These are phyloP conservation scores for Tricholauxania praeusta DNA, from an alignment of 2,888 invertebrate genomes.

Conservation along the genomic window DNA sequence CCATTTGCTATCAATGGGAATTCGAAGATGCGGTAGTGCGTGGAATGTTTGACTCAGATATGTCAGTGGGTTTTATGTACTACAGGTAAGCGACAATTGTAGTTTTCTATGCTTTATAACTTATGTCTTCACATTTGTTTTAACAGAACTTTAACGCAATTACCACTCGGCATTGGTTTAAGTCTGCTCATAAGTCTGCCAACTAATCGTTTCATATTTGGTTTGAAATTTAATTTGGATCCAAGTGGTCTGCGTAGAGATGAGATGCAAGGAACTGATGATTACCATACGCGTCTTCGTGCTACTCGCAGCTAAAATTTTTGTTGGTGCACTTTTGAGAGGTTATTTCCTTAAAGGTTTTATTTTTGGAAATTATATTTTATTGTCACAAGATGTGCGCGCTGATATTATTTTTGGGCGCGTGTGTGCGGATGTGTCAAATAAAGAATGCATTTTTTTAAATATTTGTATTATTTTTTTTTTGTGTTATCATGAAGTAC, in stretches of 20 bases:
- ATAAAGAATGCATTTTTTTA: not conserved
- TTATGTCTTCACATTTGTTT: too few relatives aligned
- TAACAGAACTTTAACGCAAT: slow-evolving; percentile 54
- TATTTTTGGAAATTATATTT: too few relatives aligned
- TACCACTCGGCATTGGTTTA: slow-evolving; percentile 61
- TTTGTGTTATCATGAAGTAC: too few relatives aligned
- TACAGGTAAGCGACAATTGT: slow-evolving; percentile 53
- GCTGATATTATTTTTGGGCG: not conserved
- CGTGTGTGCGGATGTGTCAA: not conserved
- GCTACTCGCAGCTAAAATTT: too few relatives aligned
- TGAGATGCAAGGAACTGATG: slow-evolving; percentile 40
- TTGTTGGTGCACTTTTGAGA: too few relatives aligned
- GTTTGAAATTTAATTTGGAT: slow-evolving; percentile 63
- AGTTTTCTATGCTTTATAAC: too few relatives aligned
- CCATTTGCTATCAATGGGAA: slow-evolving; percentile 65
- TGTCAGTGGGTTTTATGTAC: slow-evolving; percentile 65
- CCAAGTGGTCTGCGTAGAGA: slow-evolving; percentile 59
- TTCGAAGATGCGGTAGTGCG: slow-evolving; percentile 60
- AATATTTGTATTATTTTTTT: too few relatives aligned
- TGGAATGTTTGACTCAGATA: slow-evolving; percentile 65
- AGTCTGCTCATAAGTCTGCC: slow-evolving; percentile 62
- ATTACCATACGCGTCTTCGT: too few relatives aligned
- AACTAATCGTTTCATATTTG: slow-evolving; percentile 64
- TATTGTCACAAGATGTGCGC: not conserved
- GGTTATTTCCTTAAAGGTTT: too few relatives aligned